Base-by-base conservation (phyloP, 2,888 invertebrate species). In the Mesorhabditis spiculigera region DNA sequence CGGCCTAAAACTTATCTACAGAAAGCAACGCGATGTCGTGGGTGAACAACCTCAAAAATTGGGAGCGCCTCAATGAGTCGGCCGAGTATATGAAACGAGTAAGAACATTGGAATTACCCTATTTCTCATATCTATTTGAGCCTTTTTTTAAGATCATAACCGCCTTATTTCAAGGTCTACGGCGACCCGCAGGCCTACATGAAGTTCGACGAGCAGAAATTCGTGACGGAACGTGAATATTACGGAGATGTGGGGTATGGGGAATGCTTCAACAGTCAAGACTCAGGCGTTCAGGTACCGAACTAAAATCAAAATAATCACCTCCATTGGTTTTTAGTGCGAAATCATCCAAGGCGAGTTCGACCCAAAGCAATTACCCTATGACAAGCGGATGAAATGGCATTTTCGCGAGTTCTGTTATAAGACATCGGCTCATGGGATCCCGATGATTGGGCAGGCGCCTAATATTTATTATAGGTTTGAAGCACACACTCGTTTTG, bases 371-470 rank as follows among this genome's bases (percentile, higher is more conserved):
- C 67, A 74, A 5, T 68, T 82, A 42, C 81, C 82, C 2, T 82
- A 80, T 65, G 81, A 82, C 45, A 78, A 79, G 69, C 70, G 82
- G 68, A 70, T 82, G 10, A 75, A 73, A 0, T 82, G 81, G 81
- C 82, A 82, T 66, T 78, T 82, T 64, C 79, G 81, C 66, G 81
- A 82, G 66, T 83, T 83, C 71, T 83, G 83, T 70, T 81, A 83
- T 70, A 83, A 83, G 71, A 83, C 83, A 1, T 82, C 83, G 1
- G 81, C 82, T 68, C 83, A 83, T 63, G 83, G 83, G 16, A 83
- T 83, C 71, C 82, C 82, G 0, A 82, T 82, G 83, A 82, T 83
- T 66, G 82, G 83, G 28, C 80, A 83, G 70, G 83, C 83, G 4
- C 81, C 81, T 5, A 83, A 83, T 66, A 71, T 74, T 6, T 79